Base-by-base conservation (phyloP, 2,888 invertebrate species). In the Campaea margaritaria region DNA sequence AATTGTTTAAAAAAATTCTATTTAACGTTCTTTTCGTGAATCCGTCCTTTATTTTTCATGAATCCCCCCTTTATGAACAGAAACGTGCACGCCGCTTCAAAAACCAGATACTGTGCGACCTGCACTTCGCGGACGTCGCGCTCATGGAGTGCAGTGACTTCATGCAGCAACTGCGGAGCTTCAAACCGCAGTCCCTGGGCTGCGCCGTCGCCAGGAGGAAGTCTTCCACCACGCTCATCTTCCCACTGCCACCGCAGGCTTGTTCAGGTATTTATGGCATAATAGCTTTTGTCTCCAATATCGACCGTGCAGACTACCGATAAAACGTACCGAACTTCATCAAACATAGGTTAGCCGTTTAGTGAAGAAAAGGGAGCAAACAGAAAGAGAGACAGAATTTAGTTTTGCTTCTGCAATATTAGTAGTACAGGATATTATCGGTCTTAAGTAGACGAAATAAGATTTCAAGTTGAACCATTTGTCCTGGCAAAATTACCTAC, bases 131-230 rank as follows among this genome's bases (percentile, higher is more conserved):
- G 82, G 98, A 98, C 96, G 97, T 98, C 76, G 97, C 97, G 90
- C 96, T 98, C 87, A 97, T 98, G 97, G 98, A 98, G 96, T 97
- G 97, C 94, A 97, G 97, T 79, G 98, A 98, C 94, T 98, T 98
- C 93, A 97, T 98, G 97, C 97, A 98, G 93, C 98, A 98, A 93
- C 94, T 98, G 85, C 96, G 98, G 83, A 96, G 97, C 93, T 98
- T 98, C 94, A 98, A 98, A 93, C 97, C 98, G 78, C 98, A 98
- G 93, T 97, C 97, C 78, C 93, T 98, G 86, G 98, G 98, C 88
- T 98, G 97, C 93, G 98, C 98, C 75, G 98, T 98, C 78, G 98
- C 98, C 65, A 93, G 98, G 81, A 94, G 98, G 86, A 98, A 98
- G 91, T 97, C 97, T 75, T 98, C 97, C 74, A 98, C 98, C 68